These are phyloP conservation scores for Thysanoteuthis rhombus DNA, from an alignment of 2,888 invertebrate genomes.

Conservation along the genomic window DNA sequence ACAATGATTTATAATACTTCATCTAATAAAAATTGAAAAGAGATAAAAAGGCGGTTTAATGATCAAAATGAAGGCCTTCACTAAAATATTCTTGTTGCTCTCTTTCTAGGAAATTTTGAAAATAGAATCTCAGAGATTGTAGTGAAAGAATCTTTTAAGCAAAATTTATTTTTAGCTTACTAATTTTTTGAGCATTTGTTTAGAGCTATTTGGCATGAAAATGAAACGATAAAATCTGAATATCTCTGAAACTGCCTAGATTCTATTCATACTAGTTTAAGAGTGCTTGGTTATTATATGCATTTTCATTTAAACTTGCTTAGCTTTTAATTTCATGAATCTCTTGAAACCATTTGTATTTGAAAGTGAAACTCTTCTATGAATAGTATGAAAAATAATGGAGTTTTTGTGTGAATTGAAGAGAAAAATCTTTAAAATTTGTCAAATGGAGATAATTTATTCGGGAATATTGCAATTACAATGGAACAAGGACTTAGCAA, in stretches of 20 bases:
- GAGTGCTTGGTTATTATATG: not conserved
- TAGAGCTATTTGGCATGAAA: not conserved
- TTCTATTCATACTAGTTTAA: not conserved
- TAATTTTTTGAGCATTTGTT: not conserved
- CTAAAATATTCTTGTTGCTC: not conserved
- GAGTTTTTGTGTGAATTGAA: too few species aligned
- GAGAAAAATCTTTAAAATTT: too few species aligned
- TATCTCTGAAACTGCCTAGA: not conserved
- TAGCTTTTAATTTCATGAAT: too few species aligned
- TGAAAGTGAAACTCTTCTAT: too few species aligned
- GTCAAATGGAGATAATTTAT: too few species aligned
- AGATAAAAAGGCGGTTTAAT: not conserved
- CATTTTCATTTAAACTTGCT: not conserved
- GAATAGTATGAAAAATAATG: too few species aligned
- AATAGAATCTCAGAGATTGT: not conserved
- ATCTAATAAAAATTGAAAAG: not conserved
- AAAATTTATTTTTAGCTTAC: not conserved
- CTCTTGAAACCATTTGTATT: too few species aligned
- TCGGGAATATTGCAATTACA: too few species aligned
- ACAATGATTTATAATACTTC: too few species aligned
- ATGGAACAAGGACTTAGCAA: too few species aligned
- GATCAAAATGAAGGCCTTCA: not conserved
- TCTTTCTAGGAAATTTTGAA: not conserved
- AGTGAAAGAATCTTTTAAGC: not conserved
- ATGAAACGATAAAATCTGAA: not conserved